These are phyloP conservation scores for Hystrix brachyura DNA, from an alignment of 2,113 vertebrate species.

Conservation along the genomic window DNA sequence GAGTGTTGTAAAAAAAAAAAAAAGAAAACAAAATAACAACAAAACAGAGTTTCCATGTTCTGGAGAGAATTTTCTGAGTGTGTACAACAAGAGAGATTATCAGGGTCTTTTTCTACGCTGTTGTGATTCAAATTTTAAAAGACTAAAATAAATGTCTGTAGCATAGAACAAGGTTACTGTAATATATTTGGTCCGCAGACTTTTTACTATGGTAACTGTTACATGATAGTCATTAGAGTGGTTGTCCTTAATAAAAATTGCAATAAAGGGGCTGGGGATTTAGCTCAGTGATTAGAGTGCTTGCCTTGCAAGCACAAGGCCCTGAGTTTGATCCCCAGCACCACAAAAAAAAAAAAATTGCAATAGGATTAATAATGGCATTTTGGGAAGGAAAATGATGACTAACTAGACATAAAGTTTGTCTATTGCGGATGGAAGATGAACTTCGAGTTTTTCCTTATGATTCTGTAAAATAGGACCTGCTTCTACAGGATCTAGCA, in stretches of 20 bases:
- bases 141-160: background rate
- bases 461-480: background rate
- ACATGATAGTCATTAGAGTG: background rate
- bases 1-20: background rate
- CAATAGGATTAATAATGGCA: background rate
- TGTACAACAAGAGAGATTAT: background rate
- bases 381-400: background rate
- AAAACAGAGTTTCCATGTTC: background rate
- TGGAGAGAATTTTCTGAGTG: background rate
- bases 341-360: background rate
- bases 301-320: too few relatives aligned
- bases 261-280: too few relatives aligned
- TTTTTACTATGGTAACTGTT: background rate
- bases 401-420: background rate
- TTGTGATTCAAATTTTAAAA: slow-evolving; percentile 24
- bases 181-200: background rate
- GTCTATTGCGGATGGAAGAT: background rate
- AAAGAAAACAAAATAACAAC: too few relatives aligned
- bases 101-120: background rate
- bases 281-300: too few relatives aligned
- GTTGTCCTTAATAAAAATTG: background rate
- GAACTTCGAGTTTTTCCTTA: background rate
- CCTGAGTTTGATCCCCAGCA: too few relatives aligned
- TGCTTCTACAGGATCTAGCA: background rate
- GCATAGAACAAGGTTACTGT: background rate